These are phyloP conservation scores for Salvelinus namaycush DNA, from an alignment of 2,113 vertebrate species.

Conservation along the genomic window DNA sequence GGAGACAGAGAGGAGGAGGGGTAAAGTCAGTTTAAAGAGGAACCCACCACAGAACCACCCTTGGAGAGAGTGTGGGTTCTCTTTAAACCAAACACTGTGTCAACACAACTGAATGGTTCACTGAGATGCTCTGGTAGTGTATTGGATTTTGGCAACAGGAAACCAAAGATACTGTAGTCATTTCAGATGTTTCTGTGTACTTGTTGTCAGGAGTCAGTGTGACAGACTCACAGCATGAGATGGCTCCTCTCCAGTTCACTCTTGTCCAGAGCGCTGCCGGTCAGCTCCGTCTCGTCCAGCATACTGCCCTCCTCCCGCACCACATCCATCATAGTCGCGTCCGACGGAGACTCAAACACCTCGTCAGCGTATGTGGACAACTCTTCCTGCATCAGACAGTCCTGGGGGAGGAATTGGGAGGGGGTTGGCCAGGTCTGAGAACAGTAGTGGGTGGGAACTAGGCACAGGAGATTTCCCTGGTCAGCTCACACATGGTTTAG, in stretches of 20 bases:
- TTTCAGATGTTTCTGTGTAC: neutral
- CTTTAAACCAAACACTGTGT: too few relatives aligned
- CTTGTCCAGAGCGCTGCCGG: conserved; percentile 91
- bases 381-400: conserved; percentile 90
- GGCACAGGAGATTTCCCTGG: too few relatives aligned
- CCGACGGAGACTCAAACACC: conserved; percentile 88
- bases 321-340: conserved; percentile 85
- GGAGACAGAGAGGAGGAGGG: neutral
- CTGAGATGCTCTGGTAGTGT: too few relatives aligned
- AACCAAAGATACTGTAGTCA: neutral
- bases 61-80: too few relatives aligned
- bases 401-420: conserved; percentile 69
- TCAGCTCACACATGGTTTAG: too few relatives aligned
- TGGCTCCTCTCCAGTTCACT: conserved; percentile 92
- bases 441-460: neutral
- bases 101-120: too few relatives aligned
- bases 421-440: conserved; percentile 12
- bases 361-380: conserved; percentile 90
- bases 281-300: conserved; percentile 82
- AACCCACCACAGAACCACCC: too few relatives aligned
- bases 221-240: conserved; percentile 92
- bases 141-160: too few relatives aligned
- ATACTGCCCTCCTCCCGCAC: conserved; percentile 71
- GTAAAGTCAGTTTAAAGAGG: too few relatives aligned
- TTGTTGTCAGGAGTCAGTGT: neutral